A percentile compares a stretch with the other conserved stretches of the same genome.
Conservation (phyloP, 1,140 invertebrate species). For the Drosophila leontia region DNA sequence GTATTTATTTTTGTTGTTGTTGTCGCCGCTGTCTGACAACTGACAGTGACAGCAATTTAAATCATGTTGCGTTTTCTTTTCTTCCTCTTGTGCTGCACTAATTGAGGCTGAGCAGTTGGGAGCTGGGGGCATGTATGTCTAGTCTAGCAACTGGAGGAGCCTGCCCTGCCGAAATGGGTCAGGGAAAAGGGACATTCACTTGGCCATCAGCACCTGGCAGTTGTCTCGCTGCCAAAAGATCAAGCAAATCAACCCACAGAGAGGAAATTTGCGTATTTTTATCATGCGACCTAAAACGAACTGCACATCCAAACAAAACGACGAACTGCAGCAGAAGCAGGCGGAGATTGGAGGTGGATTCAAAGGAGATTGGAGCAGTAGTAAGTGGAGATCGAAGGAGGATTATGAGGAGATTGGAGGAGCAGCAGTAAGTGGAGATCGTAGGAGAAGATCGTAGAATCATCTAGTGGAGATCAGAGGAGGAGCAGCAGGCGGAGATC, state of each 20-base stretch:
- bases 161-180: neutral
- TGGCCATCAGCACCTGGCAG: conserved; percentile 5
- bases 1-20: conserved; percentile 46
- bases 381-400: neutral
- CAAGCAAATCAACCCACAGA: conserved; percentile 11
- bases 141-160: conserved; percentile 8
- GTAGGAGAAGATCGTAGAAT: too few species aligned
- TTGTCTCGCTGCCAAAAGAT: conserved; percentile 38
- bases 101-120: conserved; percentile 65
- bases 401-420: neutral
- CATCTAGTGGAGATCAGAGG: too few species aligned
- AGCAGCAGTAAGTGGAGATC: neutral
- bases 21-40: conserved; percentile 73
- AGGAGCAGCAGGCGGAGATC: too few species aligned
- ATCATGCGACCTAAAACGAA: conserved; percentile 35
- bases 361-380: neutral
- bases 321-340: too few species aligned
- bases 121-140: neutral
- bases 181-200: neutral
- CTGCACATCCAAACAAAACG: conserved; percentile 32
- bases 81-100: conserved; percentile 48
- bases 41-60: conserved; percentile 78
- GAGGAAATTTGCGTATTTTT: conserved; percentile 47
- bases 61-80: conserved; percentile 67
- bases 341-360: neutral